Percentiles rank a stretch among this genome's conserved stretches.
These are phyloP conservation scores for Sepiola atlantica DNA, from an alignment of 2,888 invertebrate genomes.

Conservation along the genomic window DNA sequence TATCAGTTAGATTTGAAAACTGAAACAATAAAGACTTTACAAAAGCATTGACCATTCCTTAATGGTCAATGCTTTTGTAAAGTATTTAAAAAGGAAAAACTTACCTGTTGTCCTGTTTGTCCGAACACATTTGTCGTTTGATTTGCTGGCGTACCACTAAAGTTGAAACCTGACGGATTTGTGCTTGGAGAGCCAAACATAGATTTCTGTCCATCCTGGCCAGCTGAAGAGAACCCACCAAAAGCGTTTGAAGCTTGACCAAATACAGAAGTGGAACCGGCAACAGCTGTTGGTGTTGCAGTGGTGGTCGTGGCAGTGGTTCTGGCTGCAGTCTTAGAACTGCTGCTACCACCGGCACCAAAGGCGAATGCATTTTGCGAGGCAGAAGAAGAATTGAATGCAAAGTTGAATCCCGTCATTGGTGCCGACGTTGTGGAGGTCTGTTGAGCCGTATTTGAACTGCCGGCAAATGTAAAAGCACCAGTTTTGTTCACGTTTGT, in stretches of 20 bases:
- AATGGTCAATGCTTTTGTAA: too few species aligned
- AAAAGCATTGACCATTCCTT: too few species aligned
- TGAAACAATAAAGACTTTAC: too few species aligned
- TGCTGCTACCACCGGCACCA: not conserved
- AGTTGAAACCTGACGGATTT: slow-evolving; percentile 33
- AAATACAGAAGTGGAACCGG: slow-evolving; percentile 45
- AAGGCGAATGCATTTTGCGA: not conserved
- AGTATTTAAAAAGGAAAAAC: not conserved
- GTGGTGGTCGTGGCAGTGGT: slow-evolving; percentile 37
- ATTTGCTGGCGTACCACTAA: slow-evolving; percentile 37
- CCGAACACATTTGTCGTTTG: slow-evolving; percentile 49
- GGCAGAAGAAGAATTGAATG: not conserved
- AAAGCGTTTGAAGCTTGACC: not conserved
- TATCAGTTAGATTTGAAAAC: too few species aligned
- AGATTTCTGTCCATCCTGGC: slow-evolving; percentile 6
- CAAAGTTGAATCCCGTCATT: slow-evolving; percentile 49
- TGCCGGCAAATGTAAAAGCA: not conserved
- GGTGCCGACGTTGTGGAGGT: slow-evolving; percentile 41
- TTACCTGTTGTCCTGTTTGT: not conserved
- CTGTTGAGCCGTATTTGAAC: not conserved
- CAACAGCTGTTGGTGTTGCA: not conserved
- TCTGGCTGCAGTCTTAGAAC: not conserved
- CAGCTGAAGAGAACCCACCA: not conserved
- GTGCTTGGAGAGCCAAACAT: not conserved
- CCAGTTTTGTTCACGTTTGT: not conserved